Base-by-base conservation (phyloP, 2,888 invertebrate genomes). In the Cinara cedri region DNA sequence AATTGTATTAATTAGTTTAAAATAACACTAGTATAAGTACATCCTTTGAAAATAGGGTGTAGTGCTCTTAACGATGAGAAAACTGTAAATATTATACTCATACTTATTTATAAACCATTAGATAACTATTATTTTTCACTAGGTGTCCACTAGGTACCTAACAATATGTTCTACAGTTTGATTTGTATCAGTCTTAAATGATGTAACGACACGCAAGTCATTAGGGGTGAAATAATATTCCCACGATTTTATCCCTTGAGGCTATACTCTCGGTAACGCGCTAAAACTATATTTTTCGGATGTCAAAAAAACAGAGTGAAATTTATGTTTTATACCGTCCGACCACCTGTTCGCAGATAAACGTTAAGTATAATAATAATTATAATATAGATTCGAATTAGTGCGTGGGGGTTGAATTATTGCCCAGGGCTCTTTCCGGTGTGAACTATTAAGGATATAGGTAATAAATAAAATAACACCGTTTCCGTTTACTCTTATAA, bases 321-420 rank as follows among this genome's bases (percentile, higher is more conserved):
- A 74, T 74, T 44, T 34, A 74, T 62, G 74, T 63, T 74, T 54
- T 74, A 63, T 63, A 74, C 63, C 21, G 62, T 51, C 51, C 51
- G 21, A 74, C n/a, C 74, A 74, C 74, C 62, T 74, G 74, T 74
- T 74, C n/a, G 16, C 34, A 34, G 74, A 74, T 51, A 74, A 42
- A 74, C 51, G 74, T 19, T 46, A 26, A 34, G 26, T 34, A 57
- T 44, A 44, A 19, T 34, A 68, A 26, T 70, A 63, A 63, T 42
- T 42, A 51, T 42, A 3, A 11, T 72, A 51, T 74, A 62, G 72
- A 63, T 63, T 63, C 42, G 63, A 42, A 42, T 72, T 51, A 34
- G 49, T 51, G 42, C 19, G 16, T 34, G 26, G 49, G 72, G 74
- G 63, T 51, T 24, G 74, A 24, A 19, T 24, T 24, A n/a, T 51